Percentiles rank a stretch among this genome's conserved stretches.
Evolutionary conservation across 2,888 invertebrate species (phyloP).

Genomic region (Tanypteryx hageni): DNA sequence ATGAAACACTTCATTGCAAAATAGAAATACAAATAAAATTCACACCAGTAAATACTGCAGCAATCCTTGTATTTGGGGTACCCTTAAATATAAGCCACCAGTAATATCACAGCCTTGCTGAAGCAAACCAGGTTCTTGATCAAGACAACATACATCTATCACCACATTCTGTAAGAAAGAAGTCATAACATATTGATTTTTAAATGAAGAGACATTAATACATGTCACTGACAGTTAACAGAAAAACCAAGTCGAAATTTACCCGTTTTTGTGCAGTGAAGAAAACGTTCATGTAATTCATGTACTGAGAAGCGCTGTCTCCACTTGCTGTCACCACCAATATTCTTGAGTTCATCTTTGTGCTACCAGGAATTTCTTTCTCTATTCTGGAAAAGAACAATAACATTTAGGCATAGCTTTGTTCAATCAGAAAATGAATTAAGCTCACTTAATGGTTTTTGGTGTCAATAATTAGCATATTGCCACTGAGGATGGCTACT

Average conservation of each 20-base stretch:
- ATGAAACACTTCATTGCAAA: background rate
- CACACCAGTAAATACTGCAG: constrained; percentile 90
- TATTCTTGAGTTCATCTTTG: constrained; percentile 84
- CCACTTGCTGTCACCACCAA: constrained; percentile 93
- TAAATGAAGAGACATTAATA: background rate
- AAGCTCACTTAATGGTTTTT: too few species aligned
- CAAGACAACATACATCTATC: constrained; percentile 94
- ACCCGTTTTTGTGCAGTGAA: constrained; percentile 93
- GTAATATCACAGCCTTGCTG: constrained; percentile 99
- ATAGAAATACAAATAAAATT: constrained; percentile 57
- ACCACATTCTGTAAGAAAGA: constrained; percentile 83
- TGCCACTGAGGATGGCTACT: too few species aligned
- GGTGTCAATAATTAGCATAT: too few species aligned
- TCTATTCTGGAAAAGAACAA: constrained; percentile 72
- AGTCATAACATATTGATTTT: background rate
- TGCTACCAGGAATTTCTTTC: constrained; percentile 74
- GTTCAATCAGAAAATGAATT: too few species aligned
- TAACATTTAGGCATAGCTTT: background rate
- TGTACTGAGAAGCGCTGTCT: constrained; percentile 95
- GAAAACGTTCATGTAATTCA: constrained; percentile 99
- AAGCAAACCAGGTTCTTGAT: constrained; percentile 91
- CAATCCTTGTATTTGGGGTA: constrained; percentile 91
- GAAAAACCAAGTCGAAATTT: constrained; percentile 69
- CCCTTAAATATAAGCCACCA: constrained; percentile 92
- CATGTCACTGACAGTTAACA: background rate